A percentile compares a stretch with the other conserved stretches of the same genome.
phyloP scores from a whole-genome alignment of 64 coral and sea anemone species.

The Porites australiensis region DNA sequence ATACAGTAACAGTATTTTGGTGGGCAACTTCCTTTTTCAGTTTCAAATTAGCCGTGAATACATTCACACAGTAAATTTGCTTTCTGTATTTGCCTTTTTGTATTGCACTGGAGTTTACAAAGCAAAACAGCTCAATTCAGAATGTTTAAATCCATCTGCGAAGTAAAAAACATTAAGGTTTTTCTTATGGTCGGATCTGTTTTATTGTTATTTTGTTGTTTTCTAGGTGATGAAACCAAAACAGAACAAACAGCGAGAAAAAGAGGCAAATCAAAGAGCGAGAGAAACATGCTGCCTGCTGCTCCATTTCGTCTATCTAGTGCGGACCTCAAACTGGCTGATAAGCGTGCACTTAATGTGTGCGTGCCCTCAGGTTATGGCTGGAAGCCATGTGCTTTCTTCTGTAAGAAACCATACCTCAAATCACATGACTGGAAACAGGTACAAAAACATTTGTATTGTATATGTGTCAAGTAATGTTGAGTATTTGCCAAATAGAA shows the following conservation, averaged over 20 bases:
- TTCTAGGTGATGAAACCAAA: too few relatives aligned
- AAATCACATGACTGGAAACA: slow-evolving; percentile 67
- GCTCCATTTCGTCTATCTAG: too few relatives aligned
- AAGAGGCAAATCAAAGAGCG: too few relatives aligned
- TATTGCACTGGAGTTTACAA: slow-evolving; percentile 10
- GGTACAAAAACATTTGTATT: slow-evolving; percentile 28
- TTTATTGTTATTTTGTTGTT: neutral
- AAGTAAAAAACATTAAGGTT: neutral
- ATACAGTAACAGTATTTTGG: too few relatives aligned
- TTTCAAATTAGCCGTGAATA: too few relatives aligned
- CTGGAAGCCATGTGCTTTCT: slow-evolving; percentile 52
- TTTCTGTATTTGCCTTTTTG: slow-evolving; percentile 13
- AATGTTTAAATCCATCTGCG: slow-evolving; percentile 15
- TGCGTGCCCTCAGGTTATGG: slow-evolving; percentile 23
- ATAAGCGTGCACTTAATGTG: slow-evolving; percentile 22
- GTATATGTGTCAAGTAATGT: neutral
- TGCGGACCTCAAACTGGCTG: slow-evolving; percentile 1
- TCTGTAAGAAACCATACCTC: slow-evolving; percentile 25
- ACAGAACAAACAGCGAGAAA: too few relatives aligned
- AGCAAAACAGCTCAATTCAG: neutral
- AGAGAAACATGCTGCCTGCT: too few relatives aligned
- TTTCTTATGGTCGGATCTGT: neutral
- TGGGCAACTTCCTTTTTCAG: too few relatives aligned
- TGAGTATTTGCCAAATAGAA: too few relatives aligned
- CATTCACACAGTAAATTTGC: neutral